Conservation (phyloP, 2,797 vertebrate species). For the Enteromius anoplus region DNA sequence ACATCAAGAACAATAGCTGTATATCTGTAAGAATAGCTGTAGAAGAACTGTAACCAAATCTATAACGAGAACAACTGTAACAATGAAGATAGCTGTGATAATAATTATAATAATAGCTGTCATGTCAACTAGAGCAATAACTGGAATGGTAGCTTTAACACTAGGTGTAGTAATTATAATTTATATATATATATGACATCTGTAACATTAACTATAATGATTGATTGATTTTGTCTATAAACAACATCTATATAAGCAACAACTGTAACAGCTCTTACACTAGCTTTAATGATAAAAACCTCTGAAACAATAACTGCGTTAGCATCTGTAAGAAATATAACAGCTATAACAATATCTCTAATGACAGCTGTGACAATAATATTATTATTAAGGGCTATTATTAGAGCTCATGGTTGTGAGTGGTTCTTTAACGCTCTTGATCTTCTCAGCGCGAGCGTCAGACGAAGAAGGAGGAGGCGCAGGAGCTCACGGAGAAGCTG, state of each 20-base stretch:
- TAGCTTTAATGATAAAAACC: neutral
- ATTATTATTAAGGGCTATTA: too few relatives aligned
- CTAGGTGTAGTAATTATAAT: neutral
- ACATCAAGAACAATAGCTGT: neutral
- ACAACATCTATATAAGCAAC: neutral
- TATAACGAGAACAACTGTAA: neutral
- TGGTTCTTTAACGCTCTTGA: neutral
- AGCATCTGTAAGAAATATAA: neutral
- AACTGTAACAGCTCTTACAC: neutral
- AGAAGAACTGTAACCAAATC: neutral
- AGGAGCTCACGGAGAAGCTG: conserved; percentile 93
- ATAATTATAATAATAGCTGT: neutral
- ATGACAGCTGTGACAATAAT: neutral
- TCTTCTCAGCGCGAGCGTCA: conserved; percentile 86
- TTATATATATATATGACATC: neutral
- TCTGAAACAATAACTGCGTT: too few relatives aligned
- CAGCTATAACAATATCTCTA: neutral
- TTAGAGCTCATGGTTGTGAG: neutral
- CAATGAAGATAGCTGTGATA: neutral
- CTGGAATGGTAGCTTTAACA: neutral
- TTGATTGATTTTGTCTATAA: neutral
- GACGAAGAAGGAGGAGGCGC: conserved; percentile 84
- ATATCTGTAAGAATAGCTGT: neutral
- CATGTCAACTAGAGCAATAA: neutral
- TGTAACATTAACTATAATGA: neutral